Evolutionary conservation across 1,140 invertebrate species (phyloP), one percentile per base, ranked within the genome.

Genomic region (Streblospio benedicti): DNA sequence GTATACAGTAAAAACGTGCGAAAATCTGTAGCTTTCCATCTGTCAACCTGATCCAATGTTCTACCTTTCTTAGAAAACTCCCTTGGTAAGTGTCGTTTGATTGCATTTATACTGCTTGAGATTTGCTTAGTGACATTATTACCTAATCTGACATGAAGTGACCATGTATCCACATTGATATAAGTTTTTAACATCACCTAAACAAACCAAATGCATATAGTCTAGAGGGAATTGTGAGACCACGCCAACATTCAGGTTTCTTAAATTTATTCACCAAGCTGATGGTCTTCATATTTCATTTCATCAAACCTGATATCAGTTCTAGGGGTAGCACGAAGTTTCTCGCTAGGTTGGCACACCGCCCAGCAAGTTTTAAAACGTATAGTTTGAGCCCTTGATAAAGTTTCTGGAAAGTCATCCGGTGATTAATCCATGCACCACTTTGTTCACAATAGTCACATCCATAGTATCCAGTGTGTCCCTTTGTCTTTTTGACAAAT

Each of bases 21-120:
- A 65, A 75, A 73, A 62, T 78, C 73, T 5, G 72, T 77, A 14
- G 75, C 72, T 68, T 77, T 77, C 67, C 67, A 76, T 35, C 64
- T 57, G 14, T 63, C 57, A 33, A 74, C 32, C 20, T 76, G 68
- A 31, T 59, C 41, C 1, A 79, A 59, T 27, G 27, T 25, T 61
- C 72, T 60, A 3, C 74, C 67, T 57, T 73, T 72, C 57, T 72
- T 56, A 52, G 25, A 28, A 69, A 77, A 77, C 62, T 77, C 69
- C 33, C 9, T 20, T 53, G 68, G 65, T 59, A 45, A 28, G 18
- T 43, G 38, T 44, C 20, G 44, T 52, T n/a, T n/a, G n/a, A n/a
- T n/a, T n/a, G 65, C 45, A 64, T 60, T 57, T 23, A 23, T 33
- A n/a, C n/a, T n/a, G n/a, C n/a, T n/a, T n/a, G n/a, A n/a, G n/a